Evolutionary conservation across 2,797 vertebrate species (phyloP).

Genomic region (Hypotaenidia philippensis): DNA sequence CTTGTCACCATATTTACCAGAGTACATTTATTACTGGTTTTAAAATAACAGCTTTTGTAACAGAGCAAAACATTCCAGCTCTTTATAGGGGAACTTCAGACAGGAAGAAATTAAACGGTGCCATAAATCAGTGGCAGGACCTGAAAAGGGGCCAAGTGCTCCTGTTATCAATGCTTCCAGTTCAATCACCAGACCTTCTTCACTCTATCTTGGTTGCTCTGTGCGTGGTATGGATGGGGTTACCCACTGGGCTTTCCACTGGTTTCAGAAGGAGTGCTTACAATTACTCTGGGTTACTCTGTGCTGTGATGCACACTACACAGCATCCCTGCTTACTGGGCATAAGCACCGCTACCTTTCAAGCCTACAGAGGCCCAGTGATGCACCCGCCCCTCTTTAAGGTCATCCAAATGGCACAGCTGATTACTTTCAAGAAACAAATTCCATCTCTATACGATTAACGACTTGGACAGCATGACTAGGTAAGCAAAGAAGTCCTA

Average conservation of each 20-base stretch:
- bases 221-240: background rate
- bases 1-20: conserved; percentile 17
- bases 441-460: conserved; percentile 38
- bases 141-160: background rate
- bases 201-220: background rate
- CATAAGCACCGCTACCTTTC: background rate
- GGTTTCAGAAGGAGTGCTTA: background rate
- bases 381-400: background rate
- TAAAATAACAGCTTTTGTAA: background rate
- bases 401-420: conserved; percentile 20
- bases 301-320: background rate
- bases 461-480: conserved; percentile 15
- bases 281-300: background rate
- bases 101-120: background rate
- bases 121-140: background rate
- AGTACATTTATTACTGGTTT: background rate
- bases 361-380: background rate
- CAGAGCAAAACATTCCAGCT: background rate
- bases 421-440: conserved; percentile 37
- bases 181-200: background rate
- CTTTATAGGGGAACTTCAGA: background rate
- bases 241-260: background rate
- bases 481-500: conserved; percentile 37
- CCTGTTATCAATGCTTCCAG: background rate
- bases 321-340: accelerated